Evolutionary conservation across 1,140 invertebrate species (phyloP), one percentile per base, ranked within the genome.

Genomic region (Diachasma alloeum): DNA sequence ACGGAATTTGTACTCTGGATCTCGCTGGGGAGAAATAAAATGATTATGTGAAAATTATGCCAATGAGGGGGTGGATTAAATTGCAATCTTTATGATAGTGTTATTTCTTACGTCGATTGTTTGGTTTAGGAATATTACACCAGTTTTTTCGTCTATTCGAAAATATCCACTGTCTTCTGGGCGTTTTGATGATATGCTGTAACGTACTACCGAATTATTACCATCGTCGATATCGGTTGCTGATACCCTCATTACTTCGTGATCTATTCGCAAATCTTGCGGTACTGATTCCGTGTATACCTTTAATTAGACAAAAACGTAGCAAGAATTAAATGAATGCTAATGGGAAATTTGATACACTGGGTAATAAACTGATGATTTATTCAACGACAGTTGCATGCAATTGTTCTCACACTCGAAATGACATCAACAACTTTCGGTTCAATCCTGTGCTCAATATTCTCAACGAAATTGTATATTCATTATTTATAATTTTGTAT

Each of bases 161-260:
- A 97, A 97, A 85, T 95, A 96, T 4, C 91, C 90, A 46, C 90
- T 87, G 81, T 95, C 94, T 5, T 87, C 82, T 0, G 85, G 79
- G 9, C 87, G 91, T 79, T 91, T 92, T 9, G 91, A 83, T 31
- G 92, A 87, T 39, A 96, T 86, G 74, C 91, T 92, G 82, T 93
- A 94, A 8, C 86, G 83, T 4, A 97, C 92, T 78, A 93, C 93
- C 42, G 95, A 95, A 89, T 97, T 97, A 81, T 95, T 93, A 9
- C 95, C 95, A 83, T 96, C 95, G 84, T 97, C 96, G 75, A 96
- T 94, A 87, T 97, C 96, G 13, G 95, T 96, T 3, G 96, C 96
- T 46, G 95, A 95, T 84, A 97, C 95, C 84, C 95, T 91, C 94
- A 96, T 96, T 44, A 97, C 95, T 83, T 95, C 94, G 53, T 91